Conservation (phyloP, 1,140 invertebrate genomes). For the Cherax quadricarinatus region DNA sequence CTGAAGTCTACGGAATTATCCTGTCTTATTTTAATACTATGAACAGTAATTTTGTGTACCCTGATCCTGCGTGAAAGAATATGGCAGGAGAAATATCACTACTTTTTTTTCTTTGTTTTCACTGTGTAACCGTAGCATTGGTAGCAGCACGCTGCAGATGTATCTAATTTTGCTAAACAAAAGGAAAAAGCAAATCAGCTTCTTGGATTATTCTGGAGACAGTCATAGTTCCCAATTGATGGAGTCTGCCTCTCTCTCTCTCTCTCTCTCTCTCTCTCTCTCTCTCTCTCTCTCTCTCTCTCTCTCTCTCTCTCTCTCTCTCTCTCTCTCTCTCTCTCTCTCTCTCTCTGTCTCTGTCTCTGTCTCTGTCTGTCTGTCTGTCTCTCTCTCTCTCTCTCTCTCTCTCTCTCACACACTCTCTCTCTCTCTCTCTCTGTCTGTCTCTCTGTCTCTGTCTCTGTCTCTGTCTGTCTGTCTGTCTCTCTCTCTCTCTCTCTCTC, state of each 20-base stretch:
- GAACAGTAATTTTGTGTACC: too few species aligned
- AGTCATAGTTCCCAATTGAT: not conserved
- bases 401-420: conserved; percentile 26
- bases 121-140: too few species aligned
- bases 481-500: not conserved
- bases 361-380: conserved; percentile 11
- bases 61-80: too few species aligned
- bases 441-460: conserved; percentile 26
- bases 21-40: too few species aligned
- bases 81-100: too few species aligned
- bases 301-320: conserved; percentile 35
- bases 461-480: not conserved
- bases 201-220: not conserved
- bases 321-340: conserved; percentile 38
- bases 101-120: too few species aligned
- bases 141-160: too few species aligned
- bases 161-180: too few species aligned
- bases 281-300: conserved; percentile 36
- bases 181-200: not conserved
- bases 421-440: conserved; percentile 31
- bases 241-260: not conserved
- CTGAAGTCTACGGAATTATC: too few species aligned
- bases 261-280: conserved; percentile 20
- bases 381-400: not conserved
- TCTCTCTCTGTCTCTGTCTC: conserved; percentile 30